Base-by-base conservation (phyloP, 2,113 vertebrate species). In the Embiotoca jacksoni region DNA sequence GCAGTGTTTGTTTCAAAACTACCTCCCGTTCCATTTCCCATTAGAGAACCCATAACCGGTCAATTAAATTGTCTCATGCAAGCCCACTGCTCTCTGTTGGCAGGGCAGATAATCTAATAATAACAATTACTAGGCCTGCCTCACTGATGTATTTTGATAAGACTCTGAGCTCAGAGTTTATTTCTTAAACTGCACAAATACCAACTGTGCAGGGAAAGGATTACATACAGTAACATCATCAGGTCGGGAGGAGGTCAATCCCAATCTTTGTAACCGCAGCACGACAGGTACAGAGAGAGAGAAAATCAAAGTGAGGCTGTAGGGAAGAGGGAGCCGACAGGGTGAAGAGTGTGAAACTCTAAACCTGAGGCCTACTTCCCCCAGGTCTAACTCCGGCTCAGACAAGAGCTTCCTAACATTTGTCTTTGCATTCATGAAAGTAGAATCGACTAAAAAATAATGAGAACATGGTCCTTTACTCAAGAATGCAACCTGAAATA, bases 101-200 rank as follows among this genome's bases (percentile, higher is more conserved):
- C 70, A 75, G 58, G 61, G 72, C 30, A 70, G 65, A 67, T 72
- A 73, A 85, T 87, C 83, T 78, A 89, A 89, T 85, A 77, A 84
- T 56, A 82, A 66, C 65, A 64, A 83, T 81, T 72, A 86, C 69
- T 75, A 57, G 7, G 61, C 78, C 57, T 61, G 89, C 58, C 79
- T 83, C 57, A 11, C 68, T 41, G 60, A n/a, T 71, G 67, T 70
- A 33, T 77, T 83, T 72, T 59, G 63, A 82, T 74, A 80, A 78
- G 79, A 31, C 50, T 62, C 53, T 32, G 37, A 82, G 35, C 82
- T 66, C 52, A 50, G 31, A 32, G 66, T 75, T 36, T 58, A 58
- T 55, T 67, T 59, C 47, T 84, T 55, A 49, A 60, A 67, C 72
- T 54, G 70, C 32, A 52, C 44, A 35, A 31, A 66, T 0, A 47